phyloP scores from a whole-genome alignment of 2,797 vertebrate genomes.

The Rhinatrema bivittatum region DNA sequence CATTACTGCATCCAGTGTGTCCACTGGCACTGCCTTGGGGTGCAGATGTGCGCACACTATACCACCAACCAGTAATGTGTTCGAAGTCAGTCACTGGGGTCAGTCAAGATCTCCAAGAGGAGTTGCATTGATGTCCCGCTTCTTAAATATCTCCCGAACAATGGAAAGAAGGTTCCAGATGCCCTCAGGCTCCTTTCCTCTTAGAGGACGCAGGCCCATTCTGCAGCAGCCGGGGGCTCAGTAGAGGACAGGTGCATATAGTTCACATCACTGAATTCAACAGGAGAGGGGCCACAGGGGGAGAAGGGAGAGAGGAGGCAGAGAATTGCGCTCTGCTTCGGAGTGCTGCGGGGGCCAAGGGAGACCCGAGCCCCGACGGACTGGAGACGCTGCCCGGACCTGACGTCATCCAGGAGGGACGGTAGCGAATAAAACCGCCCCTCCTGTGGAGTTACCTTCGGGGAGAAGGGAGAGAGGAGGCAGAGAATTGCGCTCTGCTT shows the following conservation, averaged over 20 bases:
- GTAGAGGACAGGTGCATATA: conserved; percentile 98
- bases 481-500: too few relatives aligned
- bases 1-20: conserved; percentile 91
- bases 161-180: conserved; percentile 98
- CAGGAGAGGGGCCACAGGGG: conserved; percentile 59
- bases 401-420: too few relatives aligned
- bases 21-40: conserved; percentile 97
- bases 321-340: too few relatives aligned
- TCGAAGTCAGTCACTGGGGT: conserved; percentile 96
- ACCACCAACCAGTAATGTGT: conserved; percentile 99
- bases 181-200: conserved; percentile 91
- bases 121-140: conserved; percentile 92
- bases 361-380: too few relatives aligned
- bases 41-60: conserved; percentile 91
- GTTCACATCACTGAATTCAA: conserved; percentile 97
- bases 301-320: not conserved
- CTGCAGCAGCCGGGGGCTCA: conserved; percentile 92
- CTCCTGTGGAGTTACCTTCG: too few relatives aligned
- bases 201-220: conserved; percentile 92
- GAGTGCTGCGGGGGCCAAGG: too few relatives aligned
- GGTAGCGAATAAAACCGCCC: too few relatives aligned
- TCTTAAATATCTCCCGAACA: conserved; percentile 96
- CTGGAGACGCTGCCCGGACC: too few relatives aligned
- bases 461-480: too few relatives aligned
- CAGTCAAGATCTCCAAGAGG: conserved; percentile 96